Evolutionary conservation across 2,113 vertebrate genomes (phyloP).

Genomic region (Hippolais icterina): DNA sequence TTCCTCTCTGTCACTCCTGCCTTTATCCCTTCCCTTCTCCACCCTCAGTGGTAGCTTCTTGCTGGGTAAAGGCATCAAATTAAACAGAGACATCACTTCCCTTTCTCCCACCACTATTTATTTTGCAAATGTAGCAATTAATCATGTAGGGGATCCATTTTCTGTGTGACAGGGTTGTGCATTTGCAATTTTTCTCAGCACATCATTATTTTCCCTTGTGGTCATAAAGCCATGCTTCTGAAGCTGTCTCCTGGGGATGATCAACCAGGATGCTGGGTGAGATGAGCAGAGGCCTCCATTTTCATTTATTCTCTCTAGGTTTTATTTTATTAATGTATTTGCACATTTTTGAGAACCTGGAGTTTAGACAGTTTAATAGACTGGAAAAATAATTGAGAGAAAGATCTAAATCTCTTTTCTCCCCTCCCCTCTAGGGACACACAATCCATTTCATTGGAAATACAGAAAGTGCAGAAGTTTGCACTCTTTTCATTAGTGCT

Average conservation of each 20-base stretch:
- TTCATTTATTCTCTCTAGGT: neutral
- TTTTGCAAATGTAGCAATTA: neutral
- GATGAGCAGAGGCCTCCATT: neutral
- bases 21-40: neutral
- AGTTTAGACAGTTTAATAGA: constrained; percentile 52
- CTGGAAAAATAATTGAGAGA: constrained; percentile 67
- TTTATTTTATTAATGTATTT: constrained; percentile 15
- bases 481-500: neutral
- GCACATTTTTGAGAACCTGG: constrained; percentile 2
- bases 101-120: neutral
- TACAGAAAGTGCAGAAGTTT: neutral
- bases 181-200: neutral
- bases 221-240: neutral
- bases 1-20: neutral
- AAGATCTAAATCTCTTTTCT: neutral
- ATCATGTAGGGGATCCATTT: neutral
- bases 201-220: neutral
- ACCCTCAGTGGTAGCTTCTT: neutral
- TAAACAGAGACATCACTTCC: neutral
- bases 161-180: neutral
- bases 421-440: neutral
- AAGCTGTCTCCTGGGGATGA: neutral
- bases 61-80: neutral
- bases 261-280: neutral
- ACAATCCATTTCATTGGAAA: constrained; percentile 8